Evolutionary conservation across 2,888 invertebrate species (phyloP).

Genomic region (Andrena bicolor): DNA sequence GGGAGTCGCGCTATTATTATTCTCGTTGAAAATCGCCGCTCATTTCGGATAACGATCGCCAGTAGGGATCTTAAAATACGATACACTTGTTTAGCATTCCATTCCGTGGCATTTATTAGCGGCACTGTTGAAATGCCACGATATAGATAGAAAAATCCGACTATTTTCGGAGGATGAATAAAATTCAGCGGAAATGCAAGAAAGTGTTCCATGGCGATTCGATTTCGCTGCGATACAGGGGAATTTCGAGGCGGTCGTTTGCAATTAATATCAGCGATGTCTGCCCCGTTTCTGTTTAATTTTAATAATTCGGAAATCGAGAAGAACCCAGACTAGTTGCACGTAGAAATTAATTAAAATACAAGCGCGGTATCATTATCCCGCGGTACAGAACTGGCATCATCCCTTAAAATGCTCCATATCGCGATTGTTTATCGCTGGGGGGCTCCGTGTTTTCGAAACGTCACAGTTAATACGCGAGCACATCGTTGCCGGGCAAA

Average conservation of each 20-base stretch:
- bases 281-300: too few relatives aligned
- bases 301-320: too few relatives aligned
- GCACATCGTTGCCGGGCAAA: not conserved
- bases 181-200: too few relatives aligned
- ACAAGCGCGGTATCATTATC: not conserved
- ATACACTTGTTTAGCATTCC: conserved; percentile 21
- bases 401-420: not conserved
- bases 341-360: conserved; percentile 22
- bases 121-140: not conserved
- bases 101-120: conserved; percentile 9
- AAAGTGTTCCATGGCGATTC: too few relatives aligned
- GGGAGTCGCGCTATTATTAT: conserved; percentile 41
- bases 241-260: too few relatives aligned
- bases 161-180: too few relatives aligned
- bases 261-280: too few relatives aligned
- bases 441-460: not conserved
- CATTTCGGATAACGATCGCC: conserved; percentile 45
- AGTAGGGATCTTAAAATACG: conserved; percentile 21
- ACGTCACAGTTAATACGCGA: conserved; percentile 4
- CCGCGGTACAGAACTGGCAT: not conserved
- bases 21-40: conserved; percentile 31
- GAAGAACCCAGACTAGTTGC: not conserved
- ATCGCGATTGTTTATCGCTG: not conserved
- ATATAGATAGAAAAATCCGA: too few relatives aligned
- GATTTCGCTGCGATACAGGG: too few relatives aligned